Conservation (phyloP, 2,797 vertebrate species). For the Australoheros facetus region DNA sequence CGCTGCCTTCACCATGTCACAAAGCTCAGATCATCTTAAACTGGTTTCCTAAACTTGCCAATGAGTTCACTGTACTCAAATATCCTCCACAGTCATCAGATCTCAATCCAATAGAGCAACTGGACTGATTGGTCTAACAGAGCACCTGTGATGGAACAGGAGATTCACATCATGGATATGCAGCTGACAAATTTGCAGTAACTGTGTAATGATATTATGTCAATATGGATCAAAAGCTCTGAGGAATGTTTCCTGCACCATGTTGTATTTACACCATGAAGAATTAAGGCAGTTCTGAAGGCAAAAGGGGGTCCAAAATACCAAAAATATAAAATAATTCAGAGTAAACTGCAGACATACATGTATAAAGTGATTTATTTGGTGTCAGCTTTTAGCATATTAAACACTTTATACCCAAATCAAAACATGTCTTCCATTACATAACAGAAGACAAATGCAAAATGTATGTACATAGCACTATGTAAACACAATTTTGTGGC, state of each 20-base stretch:
- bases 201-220: neutral
- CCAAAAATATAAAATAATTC: neutral
- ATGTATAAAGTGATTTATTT: conserved; percentile 77
- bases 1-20: neutral
- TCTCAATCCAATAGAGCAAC: neutral
- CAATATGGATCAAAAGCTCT: neutral
- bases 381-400: conserved; percentile 75
- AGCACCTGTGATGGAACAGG: neutral
- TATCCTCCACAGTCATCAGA: neutral
- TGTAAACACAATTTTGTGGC: conserved; percentile 40
- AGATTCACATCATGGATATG: neutral
- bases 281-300: neutral
- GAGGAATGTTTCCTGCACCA: neutral
- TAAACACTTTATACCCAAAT: conserved; percentile 61
- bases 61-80: neutral
- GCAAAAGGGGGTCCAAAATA: neutral
- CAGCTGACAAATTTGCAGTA: neutral
- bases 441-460: conserved; percentile 53
- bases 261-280: neutral
- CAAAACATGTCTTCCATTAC: conserved; percentile 38
- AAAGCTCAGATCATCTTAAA: neutral
- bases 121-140: no score
- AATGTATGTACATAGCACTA: conserved; percentile 70
- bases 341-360: neutral
- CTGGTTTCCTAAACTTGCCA: neutral